Conservation (phyloP, 30 jellyfish, hydroid and myxozoan species). For the Chrysaora quinquecirrha region DNA sequence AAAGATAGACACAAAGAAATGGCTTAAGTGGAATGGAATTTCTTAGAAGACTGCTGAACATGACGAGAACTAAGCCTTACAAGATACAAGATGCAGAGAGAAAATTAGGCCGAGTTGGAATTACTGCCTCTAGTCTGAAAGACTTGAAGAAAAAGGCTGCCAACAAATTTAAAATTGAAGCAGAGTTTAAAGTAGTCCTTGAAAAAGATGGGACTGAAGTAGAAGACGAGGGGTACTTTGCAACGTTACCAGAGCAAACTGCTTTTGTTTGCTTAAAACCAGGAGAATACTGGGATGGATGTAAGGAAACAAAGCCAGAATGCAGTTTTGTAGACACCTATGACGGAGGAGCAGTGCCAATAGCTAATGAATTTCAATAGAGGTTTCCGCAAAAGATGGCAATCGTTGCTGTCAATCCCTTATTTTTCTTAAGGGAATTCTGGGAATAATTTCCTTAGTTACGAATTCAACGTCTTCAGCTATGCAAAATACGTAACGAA, state of each 20-base stretch:
- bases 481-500: too few relatives aligned
- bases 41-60: conserved; percentile 54
- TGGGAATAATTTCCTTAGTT: too few relatives aligned
- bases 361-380: too few relatives aligned
- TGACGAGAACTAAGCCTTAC: conserved; percentile 72
- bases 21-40: conserved; percentile 46
- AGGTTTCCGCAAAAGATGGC: too few relatives aligned
- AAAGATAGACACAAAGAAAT: not conserved
- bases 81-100: conserved; percentile 83
- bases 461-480: too few relatives aligned
- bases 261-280: conserved; percentile 67
- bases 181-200: conserved; percentile 38
- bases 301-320: too few relatives aligned
- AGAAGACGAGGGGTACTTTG: conserved; percentile 72
- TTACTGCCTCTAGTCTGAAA: conserved; percentile 72
- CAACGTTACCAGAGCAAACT: conserved; percentile 68
- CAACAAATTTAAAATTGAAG: conserved; percentile 2
- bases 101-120: conserved; percentile 72
- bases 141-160: conserved; percentile 72
- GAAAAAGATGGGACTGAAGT: conserved; percentile 92
- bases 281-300: conserved; percentile 93
- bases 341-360: too few relatives aligned
- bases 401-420: too few relatives aligned
- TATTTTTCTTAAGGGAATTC: too few relatives aligned
- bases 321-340: too few relatives aligned